Evolutionary conservation across 2,113 vertebrate species (phyloP).

Genomic region (Chascanopsetta lugubris): DNA sequence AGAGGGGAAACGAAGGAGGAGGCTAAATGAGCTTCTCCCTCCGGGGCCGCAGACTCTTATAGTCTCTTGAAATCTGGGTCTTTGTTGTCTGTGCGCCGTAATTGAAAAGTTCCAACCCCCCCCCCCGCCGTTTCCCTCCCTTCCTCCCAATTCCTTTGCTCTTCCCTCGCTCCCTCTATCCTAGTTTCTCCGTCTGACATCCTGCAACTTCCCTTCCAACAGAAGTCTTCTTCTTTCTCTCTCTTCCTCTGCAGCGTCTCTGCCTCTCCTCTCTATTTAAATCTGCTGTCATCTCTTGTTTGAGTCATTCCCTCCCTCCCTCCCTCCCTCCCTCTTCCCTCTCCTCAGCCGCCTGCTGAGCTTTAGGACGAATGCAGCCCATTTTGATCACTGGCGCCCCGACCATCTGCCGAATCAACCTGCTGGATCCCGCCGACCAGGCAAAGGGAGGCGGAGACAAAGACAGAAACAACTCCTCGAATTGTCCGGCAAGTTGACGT

Average conservation of each 20-base stretch:
- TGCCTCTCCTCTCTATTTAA: conserved; percentile 38
- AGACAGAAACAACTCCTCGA: background rate
- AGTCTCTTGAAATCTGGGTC: conserved; percentile 77
- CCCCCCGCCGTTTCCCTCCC: conserved; percentile 48
- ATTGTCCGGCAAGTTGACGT: conserved; percentile 51
- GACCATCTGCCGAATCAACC: conserved; percentile 50
- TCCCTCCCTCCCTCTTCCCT: background rate
- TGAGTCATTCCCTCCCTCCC: conserved; percentile 41
- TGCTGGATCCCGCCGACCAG: conserved; percentile 30
- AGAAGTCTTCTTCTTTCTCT: conserved; percentile 26
- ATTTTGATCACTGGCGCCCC: conserved; percentile 65
- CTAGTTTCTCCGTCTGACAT: conserved; percentile 37
- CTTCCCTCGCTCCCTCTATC: conserved; percentile 48
- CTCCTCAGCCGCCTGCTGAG: conserved; percentile 55
- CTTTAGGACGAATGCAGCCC: conserved; percentile 56
- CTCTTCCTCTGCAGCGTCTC: conserved; percentile 14
- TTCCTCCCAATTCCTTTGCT: conserved; percentile 43
- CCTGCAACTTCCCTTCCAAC: conserved; percentile 39
- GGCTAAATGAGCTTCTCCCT: conserved; percentile 77
- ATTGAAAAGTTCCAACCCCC: conserved; percentile 76
- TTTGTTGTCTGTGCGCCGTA: conserved; percentile 78
- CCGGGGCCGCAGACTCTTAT: conserved; percentile 68
- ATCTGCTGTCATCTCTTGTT: conserved; percentile 62
- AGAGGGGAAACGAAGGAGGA: conserved; percentile 55
- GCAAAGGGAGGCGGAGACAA: conserved; percentile 25